Evolutionary conservation across 2,113 vertebrate species (phyloP).

Genomic region (Geococcyx californianus): DNA sequence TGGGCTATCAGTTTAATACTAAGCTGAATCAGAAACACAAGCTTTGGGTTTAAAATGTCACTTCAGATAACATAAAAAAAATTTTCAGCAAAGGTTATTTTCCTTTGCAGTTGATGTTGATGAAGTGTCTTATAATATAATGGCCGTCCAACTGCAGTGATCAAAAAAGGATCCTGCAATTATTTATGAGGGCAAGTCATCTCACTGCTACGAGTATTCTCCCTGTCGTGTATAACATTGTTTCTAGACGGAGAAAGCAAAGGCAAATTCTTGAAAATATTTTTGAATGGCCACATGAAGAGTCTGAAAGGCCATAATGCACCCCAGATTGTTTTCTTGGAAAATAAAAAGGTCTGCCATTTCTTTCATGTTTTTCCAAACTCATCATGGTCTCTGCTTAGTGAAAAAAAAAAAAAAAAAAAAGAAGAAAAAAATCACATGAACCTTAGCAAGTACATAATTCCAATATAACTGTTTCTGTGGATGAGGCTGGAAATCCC

Average conservation of each 20-base stretch:
- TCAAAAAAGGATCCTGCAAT: background rate
- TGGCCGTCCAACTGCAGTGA: background rate
- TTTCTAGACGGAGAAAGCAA: background rate
- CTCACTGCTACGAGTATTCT: background rate
- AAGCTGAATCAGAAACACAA: background rate
- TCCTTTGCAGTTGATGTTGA: background rate
- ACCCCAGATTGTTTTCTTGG: background rate
- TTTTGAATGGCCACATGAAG: background rate
- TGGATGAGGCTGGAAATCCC: background rate
- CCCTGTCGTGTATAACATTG: background rate
- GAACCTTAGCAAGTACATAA: background rate
- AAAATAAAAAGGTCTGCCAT: background rate
- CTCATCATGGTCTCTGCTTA: background rate
- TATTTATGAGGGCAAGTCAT: background rate
- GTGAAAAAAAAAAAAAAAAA: background rate
- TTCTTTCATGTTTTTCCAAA: background rate
- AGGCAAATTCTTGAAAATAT: background rate
- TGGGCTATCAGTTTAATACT: background rate
- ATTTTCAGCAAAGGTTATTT: background rate
- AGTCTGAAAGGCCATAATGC: background rate
- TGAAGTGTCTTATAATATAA: background rate
- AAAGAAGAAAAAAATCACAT: background rate
- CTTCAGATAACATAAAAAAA: background rate
- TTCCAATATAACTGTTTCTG: background rate
- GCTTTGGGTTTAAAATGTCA: background rate